phyloP scores from a whole-genome alignment of 2,888 invertebrate species.

The Cephus nigrinus region DNA sequence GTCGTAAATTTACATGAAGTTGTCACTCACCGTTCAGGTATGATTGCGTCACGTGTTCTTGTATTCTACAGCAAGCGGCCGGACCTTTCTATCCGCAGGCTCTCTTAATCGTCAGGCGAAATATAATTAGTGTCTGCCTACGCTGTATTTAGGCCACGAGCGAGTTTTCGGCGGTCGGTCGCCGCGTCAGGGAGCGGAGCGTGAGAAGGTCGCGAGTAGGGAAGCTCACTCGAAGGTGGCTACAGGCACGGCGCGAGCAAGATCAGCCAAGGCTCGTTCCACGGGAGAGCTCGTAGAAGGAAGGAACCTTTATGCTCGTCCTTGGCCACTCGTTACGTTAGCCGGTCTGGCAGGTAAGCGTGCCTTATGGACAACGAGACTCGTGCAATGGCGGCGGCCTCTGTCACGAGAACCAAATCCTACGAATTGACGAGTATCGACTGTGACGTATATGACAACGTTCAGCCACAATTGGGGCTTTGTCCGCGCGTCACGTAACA shows the following conservation, averaged over 20 bases:
- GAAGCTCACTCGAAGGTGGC: background rate
- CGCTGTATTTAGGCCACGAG: background rate
- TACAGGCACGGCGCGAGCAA: background rate
- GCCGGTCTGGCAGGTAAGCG: background rate
- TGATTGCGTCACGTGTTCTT: background rate
- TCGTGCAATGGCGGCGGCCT: background rate
- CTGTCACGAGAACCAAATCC: background rate
- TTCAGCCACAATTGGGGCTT: background rate
- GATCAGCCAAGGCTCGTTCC: background rate
- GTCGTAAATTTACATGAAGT: background rate
- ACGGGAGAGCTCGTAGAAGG: background rate
- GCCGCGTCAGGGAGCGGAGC: background rate
- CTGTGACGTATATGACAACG: background rate
- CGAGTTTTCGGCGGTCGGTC: background rate
- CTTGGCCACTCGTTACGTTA: background rate
- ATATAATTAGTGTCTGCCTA: background rate
- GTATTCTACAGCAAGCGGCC: background rate
- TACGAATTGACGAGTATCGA: background rate
- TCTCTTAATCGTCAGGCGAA: background rate
- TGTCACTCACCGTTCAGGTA: background rate
- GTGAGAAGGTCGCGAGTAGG: background rate
- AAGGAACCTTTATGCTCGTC: background rate
- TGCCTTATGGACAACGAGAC: background rate
- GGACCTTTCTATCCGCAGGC: constrained; percentile 7
- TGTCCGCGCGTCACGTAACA: background rate